Percentiles rank a stretch among this genome's conserved stretches.
phyloP scores from a whole-genome alignment of 2,797 vertebrate species.

The Paramormyrops hopkinsi region DNA sequence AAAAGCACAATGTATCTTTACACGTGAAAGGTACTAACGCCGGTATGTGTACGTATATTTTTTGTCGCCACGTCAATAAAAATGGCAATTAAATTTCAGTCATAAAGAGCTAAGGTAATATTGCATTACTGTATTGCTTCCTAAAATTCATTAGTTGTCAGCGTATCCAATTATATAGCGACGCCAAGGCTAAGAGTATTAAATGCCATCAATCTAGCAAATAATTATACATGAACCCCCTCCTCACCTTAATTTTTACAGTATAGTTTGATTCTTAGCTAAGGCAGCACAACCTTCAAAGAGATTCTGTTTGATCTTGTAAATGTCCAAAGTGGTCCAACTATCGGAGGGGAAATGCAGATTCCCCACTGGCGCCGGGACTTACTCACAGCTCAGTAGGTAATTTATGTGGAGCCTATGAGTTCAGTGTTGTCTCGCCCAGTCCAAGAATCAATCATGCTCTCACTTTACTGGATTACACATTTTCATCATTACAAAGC shows the following conservation, averaged over 20 bases:
- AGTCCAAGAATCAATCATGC: constrained; percentile 24
- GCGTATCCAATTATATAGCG: not conserved
- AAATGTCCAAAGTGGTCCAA: not conserved
- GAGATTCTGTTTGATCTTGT: not conserved
- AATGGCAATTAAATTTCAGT: not conserved
- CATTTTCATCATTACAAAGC: constrained; percentile 34
- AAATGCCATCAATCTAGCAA: not conserved
- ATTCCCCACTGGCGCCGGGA: constrained; percentile 1
- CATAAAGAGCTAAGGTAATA: not conserved
- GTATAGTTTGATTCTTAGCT: not conserved
- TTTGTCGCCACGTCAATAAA: not conserved
- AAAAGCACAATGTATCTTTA: not conserved
- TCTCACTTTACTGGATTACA: not conserved
- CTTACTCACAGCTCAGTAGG: not conserved
- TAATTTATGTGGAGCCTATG: constrained; percentile 1
- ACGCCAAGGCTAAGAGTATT: not conserved
- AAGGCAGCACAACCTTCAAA: not conserved
- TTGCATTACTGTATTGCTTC: not conserved
- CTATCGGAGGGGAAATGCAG: not conserved
- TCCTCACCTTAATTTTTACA: not conserved
- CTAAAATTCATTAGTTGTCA: not conserved
- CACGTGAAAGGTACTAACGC: not conserved
- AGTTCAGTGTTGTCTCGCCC: not conserved
- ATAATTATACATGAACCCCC: not conserved
- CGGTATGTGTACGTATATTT: not conserved